Base-by-base conservation (phyloP, 2,113 vertebrate species). In the Dipodomys spectabilis region DNA sequence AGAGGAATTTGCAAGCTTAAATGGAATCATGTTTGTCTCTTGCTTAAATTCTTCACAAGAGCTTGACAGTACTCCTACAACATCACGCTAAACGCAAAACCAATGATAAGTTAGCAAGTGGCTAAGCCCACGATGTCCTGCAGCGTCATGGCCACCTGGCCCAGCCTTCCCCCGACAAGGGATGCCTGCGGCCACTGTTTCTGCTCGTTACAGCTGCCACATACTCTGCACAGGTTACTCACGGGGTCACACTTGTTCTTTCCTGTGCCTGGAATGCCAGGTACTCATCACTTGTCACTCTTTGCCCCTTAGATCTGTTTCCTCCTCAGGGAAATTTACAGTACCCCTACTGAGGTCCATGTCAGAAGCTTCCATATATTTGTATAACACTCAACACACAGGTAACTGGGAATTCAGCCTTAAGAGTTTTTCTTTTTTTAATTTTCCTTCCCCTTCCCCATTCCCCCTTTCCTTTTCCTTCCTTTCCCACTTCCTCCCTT, bases 241-340 rank as follows among this genome's bases (percentile, higher is more conserved):
- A 0, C 1, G 0, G 15, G 5, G 30, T 28, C 64, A 73, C 15
- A 20, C 9, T 1, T 0, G 7, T 20, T 49, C 68, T 49, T 64
- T n/a, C 72, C 35, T 89, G 86, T 75, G 15, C 69, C 88, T 69
- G 25, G 25, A 75, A 60, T 13, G 15, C 15, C 60, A 16, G 18
- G 8, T 10, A 5, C 23, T 75, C 45, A 62, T 88, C 57, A 64
- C 60, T 74, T n/a, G 1, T 20, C n/a, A 23, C 15, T 77, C 39
- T 35, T 44, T 13, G 28, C 67, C 9, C 57, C 28, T 68, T 62
- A 77, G 23, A 69, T 64, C 67, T n/a, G 11, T 88, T 44, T 82
- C 65, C 68, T 82, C 20, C 7, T 71, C 23, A 39, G 27, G 79
- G 22, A 79, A 68, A 45, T 0, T 0, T 12, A 35, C 27, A 0